Evolutionary conservation across 2,113 vertebrate genomes (phyloP).

Genomic region (Reinhardtius hippoglossoides): DNA sequence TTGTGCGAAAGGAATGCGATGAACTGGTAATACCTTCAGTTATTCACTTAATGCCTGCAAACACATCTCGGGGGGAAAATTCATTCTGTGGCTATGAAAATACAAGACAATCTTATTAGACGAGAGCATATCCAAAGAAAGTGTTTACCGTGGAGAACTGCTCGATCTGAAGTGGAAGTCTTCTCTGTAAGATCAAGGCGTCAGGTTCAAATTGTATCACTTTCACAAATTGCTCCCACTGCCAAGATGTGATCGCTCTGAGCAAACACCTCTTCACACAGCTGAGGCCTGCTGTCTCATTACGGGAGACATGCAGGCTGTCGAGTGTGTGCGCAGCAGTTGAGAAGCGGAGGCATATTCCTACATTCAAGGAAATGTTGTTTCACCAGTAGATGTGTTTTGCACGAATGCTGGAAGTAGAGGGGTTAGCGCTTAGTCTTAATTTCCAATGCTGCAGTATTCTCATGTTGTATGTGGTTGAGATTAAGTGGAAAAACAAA

Average conservation of each 20-base stretch:
- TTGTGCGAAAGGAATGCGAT: slow-evolving; percentile 14
- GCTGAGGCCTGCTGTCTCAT: slow-evolving; percentile 26
- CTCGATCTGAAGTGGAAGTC: slow-evolving; percentile 2
- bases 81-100: not conserved
- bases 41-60: slow-evolving; percentile 2
- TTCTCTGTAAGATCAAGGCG: slow-evolving; percentile 24
- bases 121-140: not conserved
- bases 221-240: slow-evolving; percentile 38
- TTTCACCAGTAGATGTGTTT: not conserved
- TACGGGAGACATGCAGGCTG: slow-evolving; percentile 14
- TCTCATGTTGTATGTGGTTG: not conserved
- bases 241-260: slow-evolving; percentile 8
- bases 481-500: not conserved
- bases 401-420: not conserved
- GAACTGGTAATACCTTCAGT: not conserved
- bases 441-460: not conserved
- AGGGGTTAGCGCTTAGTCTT: not conserved
- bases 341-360: not conserved
- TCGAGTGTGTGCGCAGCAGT: not conserved
- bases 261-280: slow-evolving; percentile 25
- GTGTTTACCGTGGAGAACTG: not conserved
- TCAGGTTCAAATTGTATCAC: slow-evolving; percentile 26
- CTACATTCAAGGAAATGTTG: not conserved
- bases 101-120: not conserved
- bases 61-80: not conserved